Conservation (phyloP, 2,113 vertebrate genomes). For the Pimephales promelas region DNA sequence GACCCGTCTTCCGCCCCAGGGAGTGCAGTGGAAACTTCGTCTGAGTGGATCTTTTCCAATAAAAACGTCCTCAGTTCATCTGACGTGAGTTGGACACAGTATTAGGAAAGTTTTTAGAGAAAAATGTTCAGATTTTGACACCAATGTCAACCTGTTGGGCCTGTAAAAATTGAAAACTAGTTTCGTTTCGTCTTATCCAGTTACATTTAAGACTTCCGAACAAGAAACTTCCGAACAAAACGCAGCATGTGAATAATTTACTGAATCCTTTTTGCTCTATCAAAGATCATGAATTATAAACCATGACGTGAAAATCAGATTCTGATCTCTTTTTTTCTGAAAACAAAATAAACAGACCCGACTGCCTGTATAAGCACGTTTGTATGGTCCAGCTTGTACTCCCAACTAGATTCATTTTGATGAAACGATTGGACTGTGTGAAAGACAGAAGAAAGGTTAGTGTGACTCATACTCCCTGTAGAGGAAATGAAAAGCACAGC, state of each 20-base stretch:
- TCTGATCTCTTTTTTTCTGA: neutral
- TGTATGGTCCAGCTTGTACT: neutral
- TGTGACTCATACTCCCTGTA: conserved; percentile 21
- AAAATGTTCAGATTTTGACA: neutral
- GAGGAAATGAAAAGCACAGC: neutral
- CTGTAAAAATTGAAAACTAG: neutral
- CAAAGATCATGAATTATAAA: conserved; percentile 8
- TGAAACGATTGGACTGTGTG: conserved; percentile 13
- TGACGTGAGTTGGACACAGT: neutral
- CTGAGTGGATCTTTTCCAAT: conserved; percentile 32
- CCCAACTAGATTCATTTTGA: neutral
- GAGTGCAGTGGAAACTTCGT: conserved; percentile 31
- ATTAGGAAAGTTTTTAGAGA: neutral
- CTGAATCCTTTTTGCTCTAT: neutral
- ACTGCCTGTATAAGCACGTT: too few relatives aligned
- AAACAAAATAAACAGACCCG: too few relatives aligned
- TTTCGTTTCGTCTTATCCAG: neutral
- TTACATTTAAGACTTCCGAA: neutral
- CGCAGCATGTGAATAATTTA: neutral
- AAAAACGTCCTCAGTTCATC: neutral
- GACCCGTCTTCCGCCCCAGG: conserved; percentile 9
- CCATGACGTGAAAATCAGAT: neutral
- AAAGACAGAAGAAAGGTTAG: conserved; percentile 4
- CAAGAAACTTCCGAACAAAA: neutral
- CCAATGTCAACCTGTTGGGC: neutral